phyloP scores from a whole-genome alignment of 2,113 vertebrate species.

The Protomyctophum bolini region DNA sequence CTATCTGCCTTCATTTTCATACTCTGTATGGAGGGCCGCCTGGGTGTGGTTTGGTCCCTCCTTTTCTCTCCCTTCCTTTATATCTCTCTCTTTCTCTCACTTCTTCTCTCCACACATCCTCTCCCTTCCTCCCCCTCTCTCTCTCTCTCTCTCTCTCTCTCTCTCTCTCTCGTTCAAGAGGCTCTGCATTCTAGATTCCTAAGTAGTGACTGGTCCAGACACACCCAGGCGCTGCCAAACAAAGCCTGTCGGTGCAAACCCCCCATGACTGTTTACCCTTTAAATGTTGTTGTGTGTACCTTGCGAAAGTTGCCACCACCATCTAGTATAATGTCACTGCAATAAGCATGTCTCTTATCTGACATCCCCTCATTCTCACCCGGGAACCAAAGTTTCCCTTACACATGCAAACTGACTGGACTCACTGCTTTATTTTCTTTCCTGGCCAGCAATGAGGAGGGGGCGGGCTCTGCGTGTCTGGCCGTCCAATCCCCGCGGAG shows the following conservation, averaged over 20 bases:
- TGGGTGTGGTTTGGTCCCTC: too few relatives aligned
- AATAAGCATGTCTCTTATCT: background rate
- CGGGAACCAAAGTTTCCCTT: slow-evolving; percentile 38
- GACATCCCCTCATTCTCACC: slow-evolving; percentile 5
- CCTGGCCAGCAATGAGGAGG: slow-evolving; percentile 43
- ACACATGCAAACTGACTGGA: slow-evolving; percentile 31
- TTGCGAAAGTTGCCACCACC: background rate
- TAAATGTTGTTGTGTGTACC: too few relatives aligned
- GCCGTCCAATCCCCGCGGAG: slow-evolving; percentile 61
- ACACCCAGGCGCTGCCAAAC: slow-evolving; percentile 65
- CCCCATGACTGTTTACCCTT: background rate
- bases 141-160: slow-evolving; percentile 22
- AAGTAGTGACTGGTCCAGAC: slow-evolving; percentile 72
- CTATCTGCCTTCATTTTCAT: background rate
- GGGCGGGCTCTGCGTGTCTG: slow-evolving; percentile 31
- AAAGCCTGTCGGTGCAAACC: slow-evolving; percentile 25
- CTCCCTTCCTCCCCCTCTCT: slow-evolving; percentile 1
- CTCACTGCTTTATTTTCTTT: slow-evolving; percentile 42
- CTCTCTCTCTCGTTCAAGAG: slow-evolving; percentile 39
- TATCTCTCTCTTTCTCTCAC: slow-evolving; percentile 2
- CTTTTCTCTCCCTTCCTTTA: slow-evolving; percentile 1
- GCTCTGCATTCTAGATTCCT: slow-evolving; percentile 72
- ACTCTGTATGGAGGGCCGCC: too few relatives aligned
- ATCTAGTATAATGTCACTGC: background rate
- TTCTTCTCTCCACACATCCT: background rate